Evolutionary conservation across 2,797 vertebrate species (phyloP), one percentile per base, ranked within the genome.

Genomic region (Lutjanus argentimaculatus): DNA sequence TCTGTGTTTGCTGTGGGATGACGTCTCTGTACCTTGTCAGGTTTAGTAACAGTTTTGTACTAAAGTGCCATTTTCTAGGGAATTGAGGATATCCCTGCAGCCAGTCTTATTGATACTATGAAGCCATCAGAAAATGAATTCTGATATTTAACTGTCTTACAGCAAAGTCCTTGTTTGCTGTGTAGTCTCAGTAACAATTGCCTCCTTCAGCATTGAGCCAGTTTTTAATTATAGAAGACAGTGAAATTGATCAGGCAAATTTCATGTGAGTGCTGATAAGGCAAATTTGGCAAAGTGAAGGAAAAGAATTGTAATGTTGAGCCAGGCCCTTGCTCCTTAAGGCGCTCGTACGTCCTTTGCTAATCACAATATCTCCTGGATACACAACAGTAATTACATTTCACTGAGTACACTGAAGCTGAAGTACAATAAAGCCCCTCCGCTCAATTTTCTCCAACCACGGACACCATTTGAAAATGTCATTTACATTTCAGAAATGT

Each of bases 151-250:
- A 65, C 16, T 51, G 6, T 61, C 48, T 75, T 66, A 19, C 16
- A 62, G 51, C 65, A 21, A 61, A 40, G 2, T 53, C 19, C 63
- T 75, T 46, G 63, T 82, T 91, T 85, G 64, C 43, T 17, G 59
- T 56, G 67, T 53, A 62, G 72, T 83, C 69, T 77, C 65, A 81
- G 80, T 79, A 84, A 87, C 88, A 88, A 85, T 86, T 85, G 83
- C 52, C 59, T 91, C 80, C 76, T 80, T 58, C 48, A 83, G 82
- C 67, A 1, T 25, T 75, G 57, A 82, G 80, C 83, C 70, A 77
- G 2, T 89, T 93, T 94, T 95, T 95, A 95, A 96, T 97, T 95
- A 94, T 67, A 75, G 51, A 87, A 75, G 90, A 91, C 86, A 85
- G 77, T 85, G 80, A 91, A 95, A 70, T 78, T 93, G 91, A 93